Evolutionary conservation across 2,797 vertebrate species (phyloP).

Genomic region (Scomberomorus guttatus): DNA sequence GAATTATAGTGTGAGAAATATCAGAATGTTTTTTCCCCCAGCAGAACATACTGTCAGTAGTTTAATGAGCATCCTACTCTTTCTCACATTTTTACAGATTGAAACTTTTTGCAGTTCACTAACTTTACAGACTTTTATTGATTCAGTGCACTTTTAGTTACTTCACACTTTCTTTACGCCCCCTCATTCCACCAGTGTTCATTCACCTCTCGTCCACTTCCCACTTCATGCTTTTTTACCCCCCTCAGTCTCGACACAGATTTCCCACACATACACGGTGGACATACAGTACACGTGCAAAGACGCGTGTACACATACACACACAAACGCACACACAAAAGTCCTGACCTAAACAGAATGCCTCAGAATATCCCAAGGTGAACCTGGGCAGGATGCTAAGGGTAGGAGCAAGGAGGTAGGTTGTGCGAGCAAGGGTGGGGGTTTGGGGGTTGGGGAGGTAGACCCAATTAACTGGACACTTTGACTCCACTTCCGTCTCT

Average conservation of each 20-base stretch:
- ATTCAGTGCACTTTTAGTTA: constrained; percentile 63
- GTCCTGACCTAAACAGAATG: constrained; percentile 43
- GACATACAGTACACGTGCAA: constrained; percentile 10
- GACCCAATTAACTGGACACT: constrained; percentile 96
- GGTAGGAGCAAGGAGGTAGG: constrained; percentile 28
- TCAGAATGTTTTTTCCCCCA: not conserved
- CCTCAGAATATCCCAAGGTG: constrained; percentile 55
- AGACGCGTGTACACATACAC: not conserved
- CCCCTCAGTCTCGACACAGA: constrained; percentile 33
- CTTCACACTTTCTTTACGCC: constrained; percentile 64
- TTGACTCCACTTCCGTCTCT: constrained; percentile 93
- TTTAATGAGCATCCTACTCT: constrained; percentile 34
- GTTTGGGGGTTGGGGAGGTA: constrained; percentile 79
- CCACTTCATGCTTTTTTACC: constrained; percentile 29
- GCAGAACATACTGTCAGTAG: constrained; percentile 21
- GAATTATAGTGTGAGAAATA: constrained; percentile 39
- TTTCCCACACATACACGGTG: constrained; percentile 26
- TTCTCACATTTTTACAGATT: constrained; percentile 45
- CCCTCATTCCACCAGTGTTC: constrained; percentile 63
- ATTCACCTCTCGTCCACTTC: constrained; percentile 61
- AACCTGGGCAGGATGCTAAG: constrained; percentile 52
- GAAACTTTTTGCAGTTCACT: constrained; percentile 52
- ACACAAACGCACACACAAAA: constrained; percentile 15
- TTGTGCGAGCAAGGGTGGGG: constrained; percentile 75
- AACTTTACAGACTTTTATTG: constrained; percentile 66